Evolutionary conservation across 2,113 vertebrate genomes (phyloP), one percentile per base, ranked within the genome.

Genomic region (Rhombomys opimus): DNA sequence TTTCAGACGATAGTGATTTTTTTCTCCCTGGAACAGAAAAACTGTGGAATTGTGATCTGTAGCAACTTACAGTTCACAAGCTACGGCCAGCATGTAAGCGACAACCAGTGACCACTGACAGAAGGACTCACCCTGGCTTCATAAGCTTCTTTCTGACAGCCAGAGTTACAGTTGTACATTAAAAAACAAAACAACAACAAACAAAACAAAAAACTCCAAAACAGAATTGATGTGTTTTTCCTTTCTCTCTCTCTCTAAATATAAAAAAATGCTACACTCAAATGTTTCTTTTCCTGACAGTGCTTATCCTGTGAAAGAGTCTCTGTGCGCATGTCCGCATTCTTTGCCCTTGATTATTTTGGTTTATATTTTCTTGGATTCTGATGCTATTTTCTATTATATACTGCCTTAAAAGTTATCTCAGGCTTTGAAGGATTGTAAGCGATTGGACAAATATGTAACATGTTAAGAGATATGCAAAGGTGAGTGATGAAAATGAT

Each of bases 41-140:
- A 82, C 68, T 91, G 65, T 97, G 75, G 92, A 90, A 82, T 75
- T 95, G 75, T 50, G 82, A 94, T 52, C 77, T 86, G 46, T 65
- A 92, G 95, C 57, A 95, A 94, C 91, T 90, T 93, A 75, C 10
- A 85, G 46, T 54, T 80, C 75, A 85, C 3, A 91, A 65, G 63
- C 68, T 92, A 46, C 70, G 15, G 87, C 46, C 77, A 35, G 27
- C 57, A 93, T 41, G 76, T 84, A 87, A 78, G 63, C 61, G 90
- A 89, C 23, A 78, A 75, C 20, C 63, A 87, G 73, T 15, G 23
- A 91, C 22, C 41, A 87, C 18, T 84, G 84, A 95, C 57, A 87
- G 90, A 84, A 87, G 22, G 14, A 85, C 32, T 84, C n/a, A 41
- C 63, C 77, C 46, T 54, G 84, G 57, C 80, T 94, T 78, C 27